These are phyloP conservation scores for Rhinichthys osculus DNA, from an alignment of 2,797 vertebrate genomes.

Conservation along the genomic window DNA sequence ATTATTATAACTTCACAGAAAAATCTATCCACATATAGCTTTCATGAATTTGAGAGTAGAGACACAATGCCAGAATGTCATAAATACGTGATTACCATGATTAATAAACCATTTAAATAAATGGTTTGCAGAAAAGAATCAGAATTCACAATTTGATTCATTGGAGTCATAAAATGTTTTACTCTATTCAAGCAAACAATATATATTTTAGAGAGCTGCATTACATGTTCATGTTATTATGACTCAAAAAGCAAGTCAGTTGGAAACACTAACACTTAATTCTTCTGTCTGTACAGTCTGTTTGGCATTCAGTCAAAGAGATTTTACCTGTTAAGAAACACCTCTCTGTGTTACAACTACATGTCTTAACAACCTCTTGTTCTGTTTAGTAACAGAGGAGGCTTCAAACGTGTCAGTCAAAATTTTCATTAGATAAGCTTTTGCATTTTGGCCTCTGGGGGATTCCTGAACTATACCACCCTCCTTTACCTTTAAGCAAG, in stretches of 20 bases:
- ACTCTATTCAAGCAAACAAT: neutral
- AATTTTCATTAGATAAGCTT: neutral
- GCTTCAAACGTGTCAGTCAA: neutral
- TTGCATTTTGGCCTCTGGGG: neutral
- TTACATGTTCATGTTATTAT: neutral
- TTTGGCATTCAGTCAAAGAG: neutral
- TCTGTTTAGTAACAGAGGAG: neutral
- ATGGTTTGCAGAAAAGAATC: neutral
- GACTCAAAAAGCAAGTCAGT: neutral
- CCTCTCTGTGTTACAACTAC: slow-evolving; percentile 6
- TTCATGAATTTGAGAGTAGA: neutral
- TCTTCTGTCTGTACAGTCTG: neutral
- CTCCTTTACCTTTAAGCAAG: neutral
- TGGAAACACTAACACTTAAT: neutral
- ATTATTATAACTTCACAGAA: neutral
- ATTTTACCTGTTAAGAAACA: neutral
- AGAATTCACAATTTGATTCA: neutral
- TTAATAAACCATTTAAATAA: no score
- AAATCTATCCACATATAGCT: neutral
- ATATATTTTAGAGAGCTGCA: neutral
- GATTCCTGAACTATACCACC: neutral
- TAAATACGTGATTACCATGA: neutral
- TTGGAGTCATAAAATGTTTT: neutral
- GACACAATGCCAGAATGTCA: neutral
- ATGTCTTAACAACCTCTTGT: slow-evolving; percentile 4